Percentiles rank a stretch among this genome's conserved stretches.
phyloP scores from a whole-genome alignment of 2,797 vertebrate species.

The Morelia viridis region DNA sequence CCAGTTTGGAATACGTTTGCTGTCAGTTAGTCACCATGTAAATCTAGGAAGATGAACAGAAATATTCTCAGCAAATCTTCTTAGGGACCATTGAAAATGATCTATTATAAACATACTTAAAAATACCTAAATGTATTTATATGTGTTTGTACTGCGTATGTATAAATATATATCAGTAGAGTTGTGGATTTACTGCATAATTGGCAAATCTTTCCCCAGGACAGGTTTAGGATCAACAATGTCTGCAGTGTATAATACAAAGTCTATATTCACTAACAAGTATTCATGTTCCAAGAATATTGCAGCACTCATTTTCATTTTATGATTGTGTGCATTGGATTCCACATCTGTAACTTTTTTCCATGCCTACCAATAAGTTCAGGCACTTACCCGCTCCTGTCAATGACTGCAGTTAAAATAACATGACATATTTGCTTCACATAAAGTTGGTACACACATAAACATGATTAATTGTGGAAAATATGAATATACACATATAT shows the following conservation, averaged over 20 bases:
- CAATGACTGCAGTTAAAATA: neutral
- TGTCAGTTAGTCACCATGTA: conserved; percentile 46
- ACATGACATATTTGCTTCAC: neutral
- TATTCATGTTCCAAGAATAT: neutral
- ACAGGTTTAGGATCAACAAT: neutral
- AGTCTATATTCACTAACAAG: neutral
- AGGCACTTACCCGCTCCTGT: neutral
- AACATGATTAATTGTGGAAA: neutral
- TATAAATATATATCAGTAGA: neutral
- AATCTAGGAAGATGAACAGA: conserved; percentile 60
- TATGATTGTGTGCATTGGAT: neutral
- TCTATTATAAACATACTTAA: conserved; percentile 9
- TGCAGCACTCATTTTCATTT: neutral
- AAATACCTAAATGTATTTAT: conserved; percentile 1
- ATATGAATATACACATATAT: neutral
- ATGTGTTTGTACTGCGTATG: neutral
- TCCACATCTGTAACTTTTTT: neutral
- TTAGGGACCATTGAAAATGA: conserved; percentile 55
- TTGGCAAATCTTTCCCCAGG: neutral
- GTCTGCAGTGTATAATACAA: neutral
- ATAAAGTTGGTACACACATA: neutral
- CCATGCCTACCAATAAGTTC: neutral
- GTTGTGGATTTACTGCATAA: neutral
- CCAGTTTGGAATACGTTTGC: conserved; percentile 48
- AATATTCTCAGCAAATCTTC: conserved; percentile 60